Conservation (phyloP, 2,797 vertebrate genomes). For the Spinus olivaceus region DNA sequence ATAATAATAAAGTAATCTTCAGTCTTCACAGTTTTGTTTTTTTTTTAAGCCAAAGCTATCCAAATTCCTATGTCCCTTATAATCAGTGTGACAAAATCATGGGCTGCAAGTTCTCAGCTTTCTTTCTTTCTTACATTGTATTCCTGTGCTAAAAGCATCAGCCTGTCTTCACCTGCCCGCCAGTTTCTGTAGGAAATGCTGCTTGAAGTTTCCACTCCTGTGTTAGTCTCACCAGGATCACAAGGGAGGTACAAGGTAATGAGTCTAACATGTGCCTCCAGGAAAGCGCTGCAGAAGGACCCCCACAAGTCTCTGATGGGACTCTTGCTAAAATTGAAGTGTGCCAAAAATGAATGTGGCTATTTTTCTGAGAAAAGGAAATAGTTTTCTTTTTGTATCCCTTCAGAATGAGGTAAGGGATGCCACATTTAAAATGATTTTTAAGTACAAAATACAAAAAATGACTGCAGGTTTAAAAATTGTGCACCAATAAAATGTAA, state of each 20-base stretch:
- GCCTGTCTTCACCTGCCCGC: neutral
- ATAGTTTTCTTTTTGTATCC: neutral
- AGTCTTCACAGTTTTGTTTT: neutral
- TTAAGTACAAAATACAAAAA: neutral
- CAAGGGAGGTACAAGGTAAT: neutral
- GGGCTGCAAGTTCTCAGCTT: neutral
- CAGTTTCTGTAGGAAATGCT: neutral
- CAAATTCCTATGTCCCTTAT: neutral
- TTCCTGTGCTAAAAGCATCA: neutral
- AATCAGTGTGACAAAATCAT: neutral
- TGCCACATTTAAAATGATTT: neutral
- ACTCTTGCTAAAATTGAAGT: neutral
- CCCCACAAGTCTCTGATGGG: accelerated
- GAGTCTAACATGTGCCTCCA: neutral
- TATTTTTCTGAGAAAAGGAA: neutral
- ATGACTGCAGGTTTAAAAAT: neutral
- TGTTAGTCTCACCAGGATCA: neutral
- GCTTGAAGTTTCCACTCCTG: neutral
- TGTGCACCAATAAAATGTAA: neutral
- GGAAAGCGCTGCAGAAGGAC: neutral
- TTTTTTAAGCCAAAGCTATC: neutral
- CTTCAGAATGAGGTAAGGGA: neutral
- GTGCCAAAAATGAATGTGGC: neutral
- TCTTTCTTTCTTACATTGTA: neutral
- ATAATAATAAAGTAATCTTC: neutral